Conservation (phyloP, 1,140 invertebrate genomes). For the Thereuonema tuberculata region DNA sequence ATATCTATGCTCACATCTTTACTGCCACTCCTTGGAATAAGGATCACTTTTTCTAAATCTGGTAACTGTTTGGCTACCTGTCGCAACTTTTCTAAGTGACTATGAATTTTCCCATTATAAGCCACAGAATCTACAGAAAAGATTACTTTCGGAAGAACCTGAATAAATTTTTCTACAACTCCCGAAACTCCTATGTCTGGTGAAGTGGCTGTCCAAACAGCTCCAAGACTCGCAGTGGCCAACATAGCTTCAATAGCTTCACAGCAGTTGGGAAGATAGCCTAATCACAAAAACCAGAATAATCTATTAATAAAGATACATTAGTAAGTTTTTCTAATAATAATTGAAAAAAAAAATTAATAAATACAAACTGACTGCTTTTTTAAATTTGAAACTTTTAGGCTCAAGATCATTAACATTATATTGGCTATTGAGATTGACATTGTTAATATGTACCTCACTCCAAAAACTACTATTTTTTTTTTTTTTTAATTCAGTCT, state of each 20-base stretch:
- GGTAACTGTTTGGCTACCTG: conserved; percentile 36
- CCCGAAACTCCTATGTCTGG: conserved; percentile 43
- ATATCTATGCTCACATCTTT: no score
- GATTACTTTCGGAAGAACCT: conserved; percentile 39
- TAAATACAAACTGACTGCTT: no score
- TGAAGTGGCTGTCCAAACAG: conserved; percentile 42
- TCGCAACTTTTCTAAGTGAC: conserved; percentile 37
- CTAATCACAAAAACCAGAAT: no score
- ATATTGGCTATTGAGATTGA: no score
- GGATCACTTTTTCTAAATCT: conserved; percentile 35
- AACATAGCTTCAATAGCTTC: conserved; percentile 40
- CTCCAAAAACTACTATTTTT: no score
- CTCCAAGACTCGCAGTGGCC: conserved; percentile 39
- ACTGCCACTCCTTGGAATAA: conserved; percentile 39
- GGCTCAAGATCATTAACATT: no score
- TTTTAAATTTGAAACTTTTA: no score
- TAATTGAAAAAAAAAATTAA: no score
- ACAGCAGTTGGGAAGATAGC: conserved; percentile 36
- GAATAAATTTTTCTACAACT: conserved; percentile 36
- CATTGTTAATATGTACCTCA: no score
- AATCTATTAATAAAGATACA: no score
- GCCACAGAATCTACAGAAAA: conserved; percentile 39
- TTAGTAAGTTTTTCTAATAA: no score
- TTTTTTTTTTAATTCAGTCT: no score
- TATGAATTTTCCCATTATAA: conserved; percentile 43